phyloP scores from a whole-genome alignment of 2,113 vertebrate species.

The Zapus hudsonius region DNA sequence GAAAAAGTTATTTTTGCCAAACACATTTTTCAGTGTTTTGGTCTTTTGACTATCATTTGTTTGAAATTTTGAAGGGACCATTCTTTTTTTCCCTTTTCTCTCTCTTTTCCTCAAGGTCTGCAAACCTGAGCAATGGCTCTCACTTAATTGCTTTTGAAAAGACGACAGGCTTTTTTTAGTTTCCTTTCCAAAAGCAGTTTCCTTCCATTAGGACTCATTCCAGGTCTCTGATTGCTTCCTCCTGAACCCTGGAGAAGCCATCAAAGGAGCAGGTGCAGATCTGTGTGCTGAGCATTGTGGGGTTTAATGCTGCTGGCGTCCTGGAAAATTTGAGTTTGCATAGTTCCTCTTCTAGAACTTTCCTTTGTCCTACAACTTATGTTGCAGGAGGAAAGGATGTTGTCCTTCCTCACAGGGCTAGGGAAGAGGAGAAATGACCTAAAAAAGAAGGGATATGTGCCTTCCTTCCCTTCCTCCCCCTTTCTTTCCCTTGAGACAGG shows the following conservation, averaged over 20 bases:
- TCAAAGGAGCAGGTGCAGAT: neutral
- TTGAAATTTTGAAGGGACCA: slow-evolving; percentile 23
- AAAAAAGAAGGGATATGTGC: neutral
- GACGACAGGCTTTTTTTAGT: slow-evolving; percentile 18
- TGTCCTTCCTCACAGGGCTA: neutral
- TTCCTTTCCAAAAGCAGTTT: slow-evolving; percentile 30
- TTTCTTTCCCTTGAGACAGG: neutral
- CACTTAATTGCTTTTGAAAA: slow-evolving; percentile 31
- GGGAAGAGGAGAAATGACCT: neutral
- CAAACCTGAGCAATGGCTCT: neutral
- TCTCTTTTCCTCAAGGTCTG: slow-evolving; percentile 1
- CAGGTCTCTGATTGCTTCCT: slow-evolving; percentile 21
- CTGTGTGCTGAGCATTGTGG: accelerated
- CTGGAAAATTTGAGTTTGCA: neutral
- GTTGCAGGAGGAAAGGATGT: neutral
- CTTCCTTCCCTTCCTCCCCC: too few relatives aligned
- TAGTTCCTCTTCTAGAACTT: neutral
- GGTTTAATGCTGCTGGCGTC: neutral
- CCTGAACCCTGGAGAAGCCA: neutral
- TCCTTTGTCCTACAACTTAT: neutral
- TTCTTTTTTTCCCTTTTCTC: neutral
- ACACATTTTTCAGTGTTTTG: neutral
- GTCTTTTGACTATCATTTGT: neutral
- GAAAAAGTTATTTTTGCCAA: neutral
- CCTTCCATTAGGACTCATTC: neutral